These are phyloP conservation scores for Chaetops frenatus DNA, from an alignment of 2,113 vertebrate genomes.

Conservation along the genomic window DNA sequence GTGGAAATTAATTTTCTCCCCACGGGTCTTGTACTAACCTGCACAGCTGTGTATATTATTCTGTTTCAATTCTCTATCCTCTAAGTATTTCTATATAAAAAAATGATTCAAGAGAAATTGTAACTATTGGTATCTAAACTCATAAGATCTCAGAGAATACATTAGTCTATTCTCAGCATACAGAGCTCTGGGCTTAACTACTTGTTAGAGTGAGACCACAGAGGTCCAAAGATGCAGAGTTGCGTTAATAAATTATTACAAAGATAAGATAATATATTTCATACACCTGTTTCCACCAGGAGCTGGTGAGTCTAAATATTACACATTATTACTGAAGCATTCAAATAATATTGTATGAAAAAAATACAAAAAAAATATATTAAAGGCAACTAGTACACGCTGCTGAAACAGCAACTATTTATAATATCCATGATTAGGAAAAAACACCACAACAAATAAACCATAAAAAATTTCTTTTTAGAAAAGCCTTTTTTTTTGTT, in stretches of 20 bases:
- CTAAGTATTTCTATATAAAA: background rate
- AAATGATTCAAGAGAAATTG: background rate
- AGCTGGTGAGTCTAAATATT: constrained; percentile 13
- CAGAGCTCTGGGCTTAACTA: background rate
- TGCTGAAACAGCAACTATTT: background rate
- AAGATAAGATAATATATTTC: background rate
- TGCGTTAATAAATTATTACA: constrained; percentile 65
- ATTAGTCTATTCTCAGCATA: constrained; percentile 14
- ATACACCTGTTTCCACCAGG: constrained; percentile 5
- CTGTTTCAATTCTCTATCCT: background rate
- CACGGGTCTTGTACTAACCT: background rate
- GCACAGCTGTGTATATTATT: background rate
- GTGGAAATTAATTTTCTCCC: background rate
- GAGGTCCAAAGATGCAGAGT: constrained; percentile 5
- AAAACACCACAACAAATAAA: background rate
- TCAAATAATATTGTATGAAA: background rate
- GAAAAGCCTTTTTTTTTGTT: background rate
- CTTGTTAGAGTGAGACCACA: background rate
- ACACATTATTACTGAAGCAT: background rate
- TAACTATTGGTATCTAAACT: background rate
- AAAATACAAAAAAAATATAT: constrained; percentile 30
- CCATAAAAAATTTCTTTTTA: background rate
- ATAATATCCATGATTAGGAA: background rate
- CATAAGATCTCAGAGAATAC: background rate
- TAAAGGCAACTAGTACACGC: constrained; percentile 5